Evolutionary conservation across 2,888 invertebrate species (phyloP).

Genomic region (Malthinus seriepunctatus): DNA sequence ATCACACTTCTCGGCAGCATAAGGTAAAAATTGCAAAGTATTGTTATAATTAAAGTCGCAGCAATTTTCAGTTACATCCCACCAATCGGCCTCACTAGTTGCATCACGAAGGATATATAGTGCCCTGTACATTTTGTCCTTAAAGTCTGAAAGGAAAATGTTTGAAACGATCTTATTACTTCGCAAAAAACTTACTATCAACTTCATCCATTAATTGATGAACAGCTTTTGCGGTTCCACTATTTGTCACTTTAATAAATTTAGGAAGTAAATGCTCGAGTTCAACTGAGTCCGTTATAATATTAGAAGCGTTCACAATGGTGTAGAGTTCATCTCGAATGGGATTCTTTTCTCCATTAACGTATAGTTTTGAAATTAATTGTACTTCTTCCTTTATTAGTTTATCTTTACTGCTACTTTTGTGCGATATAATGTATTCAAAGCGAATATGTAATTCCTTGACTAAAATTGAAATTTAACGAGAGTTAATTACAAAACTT

Average conservation of each 20-base stretch:
- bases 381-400: slow-evolving; percentile 66
- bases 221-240: slow-evolving; percentile 67
- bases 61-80: slow-evolving; percentile 68
- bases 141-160: slow-evolving; percentile 40
- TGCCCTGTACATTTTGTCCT: slow-evolving; percentile 55
- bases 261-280: slow-evolving; percentile 75
- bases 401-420: slow-evolving; percentile 72
- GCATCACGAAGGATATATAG: slow-evolving; percentile 47
- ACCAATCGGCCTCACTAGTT: slow-evolving; percentile 58
- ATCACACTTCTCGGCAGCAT: slow-evolving; percentile 48
- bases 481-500: neutral
- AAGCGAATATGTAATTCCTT: slow-evolving; percentile 65
- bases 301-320: slow-evolving; percentile 58
- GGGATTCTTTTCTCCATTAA: slow-evolving; percentile 61
- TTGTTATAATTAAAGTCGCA: slow-evolving; percentile 51
- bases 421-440: slow-evolving; percentile 75
- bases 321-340: slow-evolving; percentile 64
- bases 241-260: slow-evolving; percentile 80
- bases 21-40: slow-evolving; percentile 52
- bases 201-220: slow-evolving; percentile 62
- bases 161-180: neutral
- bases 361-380: slow-evolving; percentile 59
- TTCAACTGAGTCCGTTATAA: slow-evolving; percentile 51
- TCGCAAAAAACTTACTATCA: slow-evolving; percentile 35
- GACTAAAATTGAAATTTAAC: slow-evolving; percentile 56